Evolutionary conservation across 2,888 invertebrate species (phyloP), one percentile per base, ranked within the genome.

Genomic region (Aproaerema taeniolella): DNA sequence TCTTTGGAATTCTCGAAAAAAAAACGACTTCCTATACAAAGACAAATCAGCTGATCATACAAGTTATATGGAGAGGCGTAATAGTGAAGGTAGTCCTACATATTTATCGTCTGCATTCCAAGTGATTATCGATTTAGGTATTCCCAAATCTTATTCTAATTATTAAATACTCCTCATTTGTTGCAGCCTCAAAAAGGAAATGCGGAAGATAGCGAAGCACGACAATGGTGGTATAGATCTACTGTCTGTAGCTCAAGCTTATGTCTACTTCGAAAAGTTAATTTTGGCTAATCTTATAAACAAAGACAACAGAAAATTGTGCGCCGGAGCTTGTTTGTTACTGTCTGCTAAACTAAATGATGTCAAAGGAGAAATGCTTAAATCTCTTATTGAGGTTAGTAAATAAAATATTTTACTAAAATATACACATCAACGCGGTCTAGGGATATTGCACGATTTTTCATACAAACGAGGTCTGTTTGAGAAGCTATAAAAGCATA

Each of bases 221-320:
- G 95, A 96, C 73, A 91, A 90, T 56, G 92, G 93, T 43, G 89
- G 90, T 36, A 87, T 92, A 42, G 98, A 99, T 81, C 86, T 97
- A 43, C 87, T 98, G 45, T 96, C 96, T 1, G 95, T 99, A 11
- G 98, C 99, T 11, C 97, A 97, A 72, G 95, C 98, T 0, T 98
- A 97, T 68, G 98, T 98, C n/a, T 99, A 97, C 81, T 99, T 98
- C 77, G 99, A 99, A 75, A 97, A 97, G 72, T 87, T 99, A 39
- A 97, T 99, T 54, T 88, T 98, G 36, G 94, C 94, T 51, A 94
- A 95, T 66, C 87, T 97, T 44, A 95, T 99, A 36, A 97, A 96
- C 64, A 99, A 99, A 78, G 93, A 92, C 67, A 99, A 99, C 69
- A 90, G 99, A 31, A 99, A 98, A 80, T 86, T 97, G 42, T 97